phyloP scores from a whole-genome alignment of 1,140 invertebrate genomes.

The Hyposmocoma kahamanoa region DNA sequence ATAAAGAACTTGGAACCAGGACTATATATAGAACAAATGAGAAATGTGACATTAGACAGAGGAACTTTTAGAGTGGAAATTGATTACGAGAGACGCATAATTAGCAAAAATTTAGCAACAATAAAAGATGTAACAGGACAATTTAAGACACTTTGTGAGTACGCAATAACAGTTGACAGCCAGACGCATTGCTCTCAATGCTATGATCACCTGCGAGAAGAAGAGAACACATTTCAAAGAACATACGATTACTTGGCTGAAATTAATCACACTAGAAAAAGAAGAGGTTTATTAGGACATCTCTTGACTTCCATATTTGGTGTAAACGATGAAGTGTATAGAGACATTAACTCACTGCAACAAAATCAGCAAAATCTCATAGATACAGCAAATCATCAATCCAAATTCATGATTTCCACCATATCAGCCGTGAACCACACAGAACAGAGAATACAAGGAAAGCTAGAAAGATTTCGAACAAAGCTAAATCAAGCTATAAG shows the following conservation, averaged over 20 bases:
- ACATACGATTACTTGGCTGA: conserved; percentile 1
- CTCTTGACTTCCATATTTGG: conserved; percentile 2
- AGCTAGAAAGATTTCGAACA: conserved; percentile 2
- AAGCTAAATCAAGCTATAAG: conserved; percentile 4
- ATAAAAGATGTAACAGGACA: not conserved
- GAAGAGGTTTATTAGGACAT: conserved; percentile 2
- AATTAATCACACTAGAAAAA: conserved; percentile 1
- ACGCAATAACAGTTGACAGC: not conserved
- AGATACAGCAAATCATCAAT: conserved; percentile 1
- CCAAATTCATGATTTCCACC: conserved; percentile 1
- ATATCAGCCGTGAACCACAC: conserved; percentile 3
- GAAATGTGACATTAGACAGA: not conserved
- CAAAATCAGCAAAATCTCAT: conserved; percentile 4
- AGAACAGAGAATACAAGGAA: not conserved
- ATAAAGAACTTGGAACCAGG: not conserved
- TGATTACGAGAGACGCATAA: conserved; percentile 1
- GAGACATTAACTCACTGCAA: not conserved
- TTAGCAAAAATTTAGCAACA: not conserved
- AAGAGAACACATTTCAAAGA: not conserved
- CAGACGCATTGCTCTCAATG: not conserved
- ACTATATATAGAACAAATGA: conserved; percentile 2
- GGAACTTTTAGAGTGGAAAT: conserved; percentile 2
- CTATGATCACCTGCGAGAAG: conserved; percentile 2
- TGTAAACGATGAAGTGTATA: conserved; percentile 4
- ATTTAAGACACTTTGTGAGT: not conserved